phyloP scores from a whole-genome alignment of 2,888 invertebrate species.

The Galeruca laticollis region DNA sequence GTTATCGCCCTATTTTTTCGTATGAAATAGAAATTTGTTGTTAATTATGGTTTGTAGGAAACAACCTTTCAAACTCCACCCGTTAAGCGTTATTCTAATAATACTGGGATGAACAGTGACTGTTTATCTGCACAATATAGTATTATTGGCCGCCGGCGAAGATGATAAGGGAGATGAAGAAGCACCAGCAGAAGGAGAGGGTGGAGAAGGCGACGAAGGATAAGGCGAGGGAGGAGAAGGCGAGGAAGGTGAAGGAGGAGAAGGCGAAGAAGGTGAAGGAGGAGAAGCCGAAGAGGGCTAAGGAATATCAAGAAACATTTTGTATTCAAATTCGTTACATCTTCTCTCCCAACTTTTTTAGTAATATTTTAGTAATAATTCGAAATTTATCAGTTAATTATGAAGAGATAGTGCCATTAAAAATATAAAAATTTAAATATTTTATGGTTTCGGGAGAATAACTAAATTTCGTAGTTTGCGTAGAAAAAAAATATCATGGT shows the following conservation, averaged over 20 bases:
- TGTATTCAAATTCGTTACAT: no score
- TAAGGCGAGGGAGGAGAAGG: background rate
- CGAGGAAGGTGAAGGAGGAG: background rate
- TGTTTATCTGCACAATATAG: slow-evolving; percentile 37
- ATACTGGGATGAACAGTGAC: slow-evolving; percentile 36
- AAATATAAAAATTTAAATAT: no score
- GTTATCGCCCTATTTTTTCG: background rate
- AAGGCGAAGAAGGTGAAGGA: background rate
- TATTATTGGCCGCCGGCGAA: slow-evolving; percentile 19
- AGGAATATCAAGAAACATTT: no score
- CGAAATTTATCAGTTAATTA: no score
- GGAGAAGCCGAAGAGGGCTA: background rate
- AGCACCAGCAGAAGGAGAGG: no score
- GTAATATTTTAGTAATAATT: no score
- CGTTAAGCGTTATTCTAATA: slow-evolving; percentile 40
- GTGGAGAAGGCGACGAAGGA: background rate
- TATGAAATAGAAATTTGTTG: slow-evolving; percentile 10
- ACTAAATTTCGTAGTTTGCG: no score
- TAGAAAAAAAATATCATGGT: no score
- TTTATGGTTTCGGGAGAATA: no score
- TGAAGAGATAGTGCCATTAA: no score
- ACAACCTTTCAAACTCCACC: slow-evolving; percentile 34
- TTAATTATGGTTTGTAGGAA: slow-evolving; percentile 39
- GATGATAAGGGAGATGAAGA: background rate
- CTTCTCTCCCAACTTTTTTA: no score